Conservation (phyloP, 2,113 vertebrate genomes). For the Perca schrenkii region DNA sequence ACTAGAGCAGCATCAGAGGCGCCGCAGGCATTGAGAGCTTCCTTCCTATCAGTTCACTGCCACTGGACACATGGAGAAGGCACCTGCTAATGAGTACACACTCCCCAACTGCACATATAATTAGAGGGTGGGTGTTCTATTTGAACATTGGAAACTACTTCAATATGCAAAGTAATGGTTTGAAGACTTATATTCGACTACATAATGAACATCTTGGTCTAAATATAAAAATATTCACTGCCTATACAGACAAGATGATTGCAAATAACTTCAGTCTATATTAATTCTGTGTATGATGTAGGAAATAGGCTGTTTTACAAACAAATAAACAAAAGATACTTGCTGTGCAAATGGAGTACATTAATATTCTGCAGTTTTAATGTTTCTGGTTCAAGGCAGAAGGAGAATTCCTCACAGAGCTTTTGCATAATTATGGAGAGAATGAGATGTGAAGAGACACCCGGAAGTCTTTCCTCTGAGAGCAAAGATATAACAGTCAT, state of each 20-base stretch:
- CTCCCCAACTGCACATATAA: constrained; percentile 54
- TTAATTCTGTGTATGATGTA: not conserved
- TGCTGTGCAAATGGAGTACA: not conserved
- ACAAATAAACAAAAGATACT: not conserved
- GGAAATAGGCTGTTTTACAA: not conserved
- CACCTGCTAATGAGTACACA: constrained; percentile 72
- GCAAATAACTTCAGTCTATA: not conserved
- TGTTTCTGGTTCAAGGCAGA: constrained; percentile 9
- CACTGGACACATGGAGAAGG: constrained; percentile 50
- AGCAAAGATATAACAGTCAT: constrained; percentile 5
- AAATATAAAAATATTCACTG: constrained; percentile 1
- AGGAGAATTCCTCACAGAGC: constrained; percentile 15
- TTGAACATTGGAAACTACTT: constrained; percentile 48
- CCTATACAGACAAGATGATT: constrained; percentile 10
- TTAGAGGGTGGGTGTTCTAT: constrained; percentile 51
- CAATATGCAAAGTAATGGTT: constrained; percentile 52
- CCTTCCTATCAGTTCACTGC: constrained; percentile 39
- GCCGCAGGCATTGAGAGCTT: constrained; percentile 47
- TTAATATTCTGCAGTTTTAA: constrained; percentile 39
- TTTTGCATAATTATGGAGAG: constrained; percentile 18
- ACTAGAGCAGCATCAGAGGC: constrained; percentile 16
- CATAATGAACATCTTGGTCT: constrained; percentile 9
- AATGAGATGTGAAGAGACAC: constrained; percentile 28
- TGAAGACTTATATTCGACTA: constrained; percentile 24
- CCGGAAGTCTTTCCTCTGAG: constrained; percentile 7